These are phyloP conservation scores for Pyrocoelia pectoralis DNA, from an alignment of 2,888 invertebrate genomes.

Conservation along the genomic window DNA sequence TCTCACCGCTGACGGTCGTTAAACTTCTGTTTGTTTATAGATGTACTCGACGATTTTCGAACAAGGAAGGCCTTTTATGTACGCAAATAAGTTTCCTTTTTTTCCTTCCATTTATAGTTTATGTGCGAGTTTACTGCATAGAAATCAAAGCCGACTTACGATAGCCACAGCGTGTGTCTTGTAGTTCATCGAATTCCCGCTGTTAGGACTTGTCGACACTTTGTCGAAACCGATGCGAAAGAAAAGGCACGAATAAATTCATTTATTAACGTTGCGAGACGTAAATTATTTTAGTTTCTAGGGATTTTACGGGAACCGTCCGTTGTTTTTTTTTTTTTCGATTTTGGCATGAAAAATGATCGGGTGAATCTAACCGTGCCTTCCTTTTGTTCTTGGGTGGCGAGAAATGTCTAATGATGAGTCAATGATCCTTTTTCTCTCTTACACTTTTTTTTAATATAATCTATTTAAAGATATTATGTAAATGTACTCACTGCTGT, in stretches of 20 bases:
- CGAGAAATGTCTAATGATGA: not conserved
- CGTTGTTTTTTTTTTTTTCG: not conserved
- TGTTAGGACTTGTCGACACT: constrained; percentile 39
- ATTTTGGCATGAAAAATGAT: constrained; percentile 14
- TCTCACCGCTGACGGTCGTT: constrained; percentile 13
- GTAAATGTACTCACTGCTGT: too few species aligned
- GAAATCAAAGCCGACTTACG: constrained; percentile 39
- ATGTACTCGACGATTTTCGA: constrained; percentile 10
- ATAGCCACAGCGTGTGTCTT: constrained; percentile 40
- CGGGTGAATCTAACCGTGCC: too few species aligned
- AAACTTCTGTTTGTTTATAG: constrained; percentile 17
- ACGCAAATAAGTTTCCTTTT: constrained; percentile 18
- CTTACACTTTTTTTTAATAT: too few species aligned
- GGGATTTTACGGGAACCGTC: constrained; percentile 3
- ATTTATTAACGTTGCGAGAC: constrained; percentile 18
- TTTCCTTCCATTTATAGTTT: constrained; percentile 18
- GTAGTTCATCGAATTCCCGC: constrained; percentile 43
- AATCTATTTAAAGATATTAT: too few species aligned
- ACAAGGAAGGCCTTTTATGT: constrained; percentile 18
- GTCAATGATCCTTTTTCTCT: not conserved
- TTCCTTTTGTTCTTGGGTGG: not conserved
- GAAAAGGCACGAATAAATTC: constrained; percentile 19
- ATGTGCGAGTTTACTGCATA: constrained; percentile 38
- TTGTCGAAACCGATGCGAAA: constrained; percentile 29
- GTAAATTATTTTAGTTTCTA: constrained; percentile 10